These are phyloP conservation scores for Copidosoma aretas DNA, from an alignment of 2,888 invertebrate genomes.

Conservation along the genomic window DNA sequence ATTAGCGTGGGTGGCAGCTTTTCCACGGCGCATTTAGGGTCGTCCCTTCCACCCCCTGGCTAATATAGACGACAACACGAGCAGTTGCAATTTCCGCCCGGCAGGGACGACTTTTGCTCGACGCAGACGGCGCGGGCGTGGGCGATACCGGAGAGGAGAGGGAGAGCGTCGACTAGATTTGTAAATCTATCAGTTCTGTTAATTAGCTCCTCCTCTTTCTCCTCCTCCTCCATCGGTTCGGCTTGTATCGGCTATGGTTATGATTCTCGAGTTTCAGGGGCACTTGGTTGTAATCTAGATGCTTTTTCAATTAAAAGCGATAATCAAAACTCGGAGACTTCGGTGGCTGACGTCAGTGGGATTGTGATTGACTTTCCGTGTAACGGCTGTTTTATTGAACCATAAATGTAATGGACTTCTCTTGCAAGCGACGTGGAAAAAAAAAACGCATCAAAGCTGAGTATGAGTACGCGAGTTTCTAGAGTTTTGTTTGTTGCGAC, in stretches of 20 bases:
- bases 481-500: too few species aligned
- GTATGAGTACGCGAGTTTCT: too few species aligned
- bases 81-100: conserved; percentile 31
- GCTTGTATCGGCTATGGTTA: not conserved
- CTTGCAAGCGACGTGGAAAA: too few species aligned
- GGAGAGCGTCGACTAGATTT: too few species aligned
- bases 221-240: not conserved
- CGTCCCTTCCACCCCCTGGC: not conserved
- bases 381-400: too few species aligned
- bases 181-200: conserved; percentile 26
- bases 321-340: too few species aligned
- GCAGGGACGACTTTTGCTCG: not conserved
- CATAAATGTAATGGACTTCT: too few species aligned
- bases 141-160: too few species aligned
- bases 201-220: conserved; percentile 18
- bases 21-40: not conserved
- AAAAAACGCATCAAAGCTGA: too few species aligned
- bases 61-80: conserved; percentile 1
- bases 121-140: too few species aligned
- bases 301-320: not conserved
- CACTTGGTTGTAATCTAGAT: not conserved
- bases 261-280: not conserved
- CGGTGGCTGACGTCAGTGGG: too few species aligned
- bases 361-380: too few species aligned
- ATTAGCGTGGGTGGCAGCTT: not conserved